A percentile compares a stretch with the other conserved stretches of the same genome.
Evolutionary conservation across 2,113 vertebrate genomes (phyloP).

Genomic region (Alouatta palliata): DNA sequence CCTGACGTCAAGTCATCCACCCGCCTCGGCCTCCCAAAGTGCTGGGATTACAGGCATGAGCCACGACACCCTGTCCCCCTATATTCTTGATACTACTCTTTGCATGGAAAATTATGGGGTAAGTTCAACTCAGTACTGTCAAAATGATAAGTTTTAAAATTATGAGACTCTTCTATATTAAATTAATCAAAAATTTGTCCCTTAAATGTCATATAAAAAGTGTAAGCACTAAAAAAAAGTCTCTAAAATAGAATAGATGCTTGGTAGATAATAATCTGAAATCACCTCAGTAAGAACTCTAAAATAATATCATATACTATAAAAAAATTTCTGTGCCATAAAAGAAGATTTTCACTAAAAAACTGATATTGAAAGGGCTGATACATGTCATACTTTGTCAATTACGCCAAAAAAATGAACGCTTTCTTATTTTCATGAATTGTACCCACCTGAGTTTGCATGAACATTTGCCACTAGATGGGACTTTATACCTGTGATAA

Average conservation of each 20-base stretch:
- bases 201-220: background rate
- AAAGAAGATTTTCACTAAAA: constrained; percentile 19
- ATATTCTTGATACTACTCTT: background rate
- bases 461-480: background rate
- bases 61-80: too few species aligned
- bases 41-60: too few species aligned
- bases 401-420: background rate
- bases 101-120: background rate
- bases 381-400: background rate
- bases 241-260: background rate
- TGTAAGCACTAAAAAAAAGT: background rate
- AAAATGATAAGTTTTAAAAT: constrained; percentile 34
- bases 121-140: background rate
- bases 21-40: too few species aligned
- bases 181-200: background rate
- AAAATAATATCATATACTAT: background rate
- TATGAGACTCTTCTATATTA: background rate
- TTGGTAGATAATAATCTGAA: constrained; percentile 44
- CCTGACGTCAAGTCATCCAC: too few species aligned
- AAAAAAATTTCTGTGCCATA: background rate
- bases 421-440: background rate
- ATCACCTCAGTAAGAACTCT: background rate
- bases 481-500: constrained; percentile 6
- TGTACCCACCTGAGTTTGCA: background rate
- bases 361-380: background rate